Evolutionary conservation across 2,113 vertebrate genomes (phyloP), one percentile per base, ranked within the genome.

Genomic region (Boleophthalmus pectinirostris): DNA sequence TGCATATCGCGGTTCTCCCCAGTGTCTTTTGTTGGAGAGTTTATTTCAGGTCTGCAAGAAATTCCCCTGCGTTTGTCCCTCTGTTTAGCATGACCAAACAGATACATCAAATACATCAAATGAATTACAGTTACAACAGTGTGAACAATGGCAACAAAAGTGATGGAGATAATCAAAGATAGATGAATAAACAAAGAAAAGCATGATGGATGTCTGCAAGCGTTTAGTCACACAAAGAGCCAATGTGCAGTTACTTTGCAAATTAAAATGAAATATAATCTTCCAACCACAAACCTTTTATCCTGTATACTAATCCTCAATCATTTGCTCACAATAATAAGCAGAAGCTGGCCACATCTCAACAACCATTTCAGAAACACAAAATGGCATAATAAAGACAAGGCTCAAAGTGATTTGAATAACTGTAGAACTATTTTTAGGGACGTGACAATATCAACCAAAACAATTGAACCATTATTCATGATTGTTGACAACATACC

Each of bases 81-180:
- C 67, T 20, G 38, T 4, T 73, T 72, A 74, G 77, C 76, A 75
- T 66, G 60, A 75, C 73, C 70, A 70, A 70, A 78, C 89, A 92
- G 91, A 90, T 92, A 75, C 77, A 70, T 69, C 12, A 73, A 78
- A 73, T 67, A 6, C 69, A 71, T 81, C 57, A 54, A 76, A 70
- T 45, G 46, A 70, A 84, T 71, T 58, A 74, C 77, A 82, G 23
- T 70, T 33, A 21, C 61, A 64, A 73, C 56, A 70, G 69, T 79
- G 86, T 69, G 84, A 77, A 89, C 63, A 81, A 81, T 88, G 83
- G 76, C 66, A 78, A 89, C 63, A 81, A 81, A 87, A 82, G 75
- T 69, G 80, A 79, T 84, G 84, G 77, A 80, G 72, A 84, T 88
- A 70, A 73, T 87, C 82, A 87, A 79, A 71, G 38, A 78, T 69